Base-by-base conservation (phyloP, 2,113 vertebrate genomes). In the Myocastor coypus region DNA sequence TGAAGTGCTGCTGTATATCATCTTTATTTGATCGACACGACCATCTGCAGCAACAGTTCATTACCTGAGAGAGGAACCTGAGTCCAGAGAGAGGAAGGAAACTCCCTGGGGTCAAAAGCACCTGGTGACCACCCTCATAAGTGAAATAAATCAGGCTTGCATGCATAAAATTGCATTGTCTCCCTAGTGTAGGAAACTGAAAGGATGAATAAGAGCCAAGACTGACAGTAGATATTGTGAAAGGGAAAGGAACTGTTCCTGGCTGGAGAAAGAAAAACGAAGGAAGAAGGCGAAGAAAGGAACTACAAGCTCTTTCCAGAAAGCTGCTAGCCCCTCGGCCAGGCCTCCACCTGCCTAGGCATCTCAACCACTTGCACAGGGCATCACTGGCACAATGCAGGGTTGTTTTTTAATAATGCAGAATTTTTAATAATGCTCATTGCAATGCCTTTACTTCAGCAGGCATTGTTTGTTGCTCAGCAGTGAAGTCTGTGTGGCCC, bases 401-500 rank as follows among this genome's bases (percentile, higher is more conserved):
- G 9, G 20, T 7, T 12, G 55, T 52, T 37, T 24, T 46, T 46
- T 77, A 75, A 71, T 19, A 82, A 37, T 69, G 46, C 55, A 11
- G 14, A 83, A 52, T 84, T 78, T 87, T 73, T 40, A 94, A 88
- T 87, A 82, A 78, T 24, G 28, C 81, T 37, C 63, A 11, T 64
- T 61, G 87, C n/a, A 81, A n/a, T 83, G 69, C 63, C 77, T 84
- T 87, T 50, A 92, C 84, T 92, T 30, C 87, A 96, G 84, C 12
- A 68, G 55, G 40, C 2, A 2, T 42, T 89, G 83, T 10, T 3
- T 87, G 61, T 68, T 78, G 30, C 87, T 94, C 59, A 52, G n/a
- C 55, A 7, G 26, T 63, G 52, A 30, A 87, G 50, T 24, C 19
- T 14, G 22, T 91, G 40, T 0, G 91, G 66, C 20, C 26, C 37